Base-by-base conservation (phyloP, 2,113 vertebrate species). In the Hypomesus transpacificus region DNA sequence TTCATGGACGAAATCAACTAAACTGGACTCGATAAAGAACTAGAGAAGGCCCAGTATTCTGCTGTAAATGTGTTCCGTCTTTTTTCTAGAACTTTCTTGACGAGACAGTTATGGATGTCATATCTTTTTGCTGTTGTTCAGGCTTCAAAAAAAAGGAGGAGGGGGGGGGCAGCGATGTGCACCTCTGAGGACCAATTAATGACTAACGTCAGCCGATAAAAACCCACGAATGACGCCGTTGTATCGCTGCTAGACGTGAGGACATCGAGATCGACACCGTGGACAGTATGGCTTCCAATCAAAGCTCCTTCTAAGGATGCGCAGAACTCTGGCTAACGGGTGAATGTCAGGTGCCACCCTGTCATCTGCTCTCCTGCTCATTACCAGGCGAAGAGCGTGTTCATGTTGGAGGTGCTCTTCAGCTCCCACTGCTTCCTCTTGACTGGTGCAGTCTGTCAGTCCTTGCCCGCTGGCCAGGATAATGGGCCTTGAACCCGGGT, bases 401-500 rank as follows among this genome's bases (percentile, higher is more conserved):
- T 57, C 18, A 57, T 3, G 58, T 54, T 69, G 58, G 68, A 39
- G 31, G 46, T 68, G 58, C 50, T 58, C 34, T 54, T 80, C 67
- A 75, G 68, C 18, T 75, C 58, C 62, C 26, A 69, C 21, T 17
- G 14, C 54, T 31, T 57, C 21, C 31, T 69, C 31, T 39, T 66
- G 65, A 71, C 52, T 61, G 18, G 72, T 61, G 67, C 71, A 65
- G 58, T 52, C 34, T n/a, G 17, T 39, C 39, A 21, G 22, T 24
- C 56, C 53, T 71, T 71, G 50, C 17, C n/a, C 57, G 39, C 52
- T 59, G 58, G 46, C 28, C 17, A 22, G 61, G 50, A 72, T 81
- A 81, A 81, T 75, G 71, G 66, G 58, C 67, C 58, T 74, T 76
- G 76, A 76, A 69, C 76, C 71, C 31, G 78, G 56, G 54, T 46